These are phyloP conservation scores for Pedionomus torquatus DNA, from an alignment of 2,113 vertebrate genomes.

Conservation along the genomic window DNA sequence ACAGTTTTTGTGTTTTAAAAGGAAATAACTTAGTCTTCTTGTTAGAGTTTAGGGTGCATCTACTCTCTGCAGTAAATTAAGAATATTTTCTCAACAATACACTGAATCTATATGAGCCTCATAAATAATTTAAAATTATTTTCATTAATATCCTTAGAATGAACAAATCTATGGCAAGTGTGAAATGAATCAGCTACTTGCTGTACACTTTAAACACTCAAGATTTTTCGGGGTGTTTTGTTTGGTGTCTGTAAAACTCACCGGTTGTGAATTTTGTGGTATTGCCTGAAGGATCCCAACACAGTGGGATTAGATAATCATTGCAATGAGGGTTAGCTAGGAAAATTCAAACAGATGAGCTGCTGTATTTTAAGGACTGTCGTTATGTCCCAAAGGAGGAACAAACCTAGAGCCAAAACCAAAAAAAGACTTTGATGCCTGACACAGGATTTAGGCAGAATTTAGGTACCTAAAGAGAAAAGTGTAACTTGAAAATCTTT, in stretches of 20 bases:
- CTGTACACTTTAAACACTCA: not conserved
- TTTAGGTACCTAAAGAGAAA: constrained; percentile 1
- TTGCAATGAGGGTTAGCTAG: not conserved
- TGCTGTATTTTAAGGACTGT: not conserved
- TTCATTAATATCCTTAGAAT: not conserved
- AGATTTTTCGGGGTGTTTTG: not conserved
- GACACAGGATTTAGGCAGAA: not conserved
- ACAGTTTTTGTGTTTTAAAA: not conserved
- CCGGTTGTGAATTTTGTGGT: constrained; percentile 10
- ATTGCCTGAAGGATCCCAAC: constrained; percentile 11
- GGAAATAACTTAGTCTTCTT: not conserved
- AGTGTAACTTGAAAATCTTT: not conserved
- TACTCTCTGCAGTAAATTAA: not conserved
- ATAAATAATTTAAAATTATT: not conserved
- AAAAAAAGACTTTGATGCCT: not conserved
- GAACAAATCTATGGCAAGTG: not conserved
- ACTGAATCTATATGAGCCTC: not conserved
- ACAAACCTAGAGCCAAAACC: not conserved
- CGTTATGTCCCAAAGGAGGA: not conserved
- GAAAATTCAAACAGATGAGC: constrained; percentile 14
- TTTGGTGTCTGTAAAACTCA: constrained; percentile 18
- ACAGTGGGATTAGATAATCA: constrained; percentile 5
- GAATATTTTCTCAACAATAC: not conserved
- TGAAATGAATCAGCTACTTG: not conserved
- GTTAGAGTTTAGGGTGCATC: not conserved